Percentiles rank a stretch among this genome's conserved stretches.
Conservation (phyloP, 2,113 vertebrate species). For the Brienomyrus longianalis region DNA sequence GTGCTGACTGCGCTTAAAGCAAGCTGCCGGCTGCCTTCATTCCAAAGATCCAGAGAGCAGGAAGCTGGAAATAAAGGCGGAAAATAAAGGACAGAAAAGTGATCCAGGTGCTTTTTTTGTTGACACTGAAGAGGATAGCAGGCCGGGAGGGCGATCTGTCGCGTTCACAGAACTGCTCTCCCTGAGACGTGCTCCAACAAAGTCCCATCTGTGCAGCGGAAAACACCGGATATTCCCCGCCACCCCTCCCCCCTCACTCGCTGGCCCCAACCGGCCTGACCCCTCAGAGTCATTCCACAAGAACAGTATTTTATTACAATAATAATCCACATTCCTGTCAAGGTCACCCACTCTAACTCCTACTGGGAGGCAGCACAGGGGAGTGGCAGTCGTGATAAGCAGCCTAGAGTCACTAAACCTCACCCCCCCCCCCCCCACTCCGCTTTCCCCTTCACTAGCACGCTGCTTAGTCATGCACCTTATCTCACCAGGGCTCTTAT, state of each 20-base stretch:
- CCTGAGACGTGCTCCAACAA: constrained; percentile 6
- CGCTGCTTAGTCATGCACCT: constrained; percentile 50
- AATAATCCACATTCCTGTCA: constrained; percentile 64
- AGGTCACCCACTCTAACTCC: constrained; percentile 54
- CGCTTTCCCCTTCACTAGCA: constrained; percentile 15
- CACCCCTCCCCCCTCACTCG: background rate
- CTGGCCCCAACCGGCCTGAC: constrained; percentile 38
- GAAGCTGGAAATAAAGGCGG: background rate
- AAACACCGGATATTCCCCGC: constrained; percentile 8
- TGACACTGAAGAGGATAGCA: constrained; percentile 8
- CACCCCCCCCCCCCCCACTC: constrained; percentile 25
- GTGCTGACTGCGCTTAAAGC: background rate
- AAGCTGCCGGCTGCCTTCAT: background rate
- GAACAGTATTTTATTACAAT: constrained; percentile 62
- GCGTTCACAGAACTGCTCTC: constrained; percentile 1
- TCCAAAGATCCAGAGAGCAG: background rate
- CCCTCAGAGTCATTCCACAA: constrained; percentile 45
- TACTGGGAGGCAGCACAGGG: constrained; percentile 32
- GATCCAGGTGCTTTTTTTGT: background rate
- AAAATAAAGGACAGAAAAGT: background rate
- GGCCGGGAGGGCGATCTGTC: background rate
- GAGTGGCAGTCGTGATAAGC: constrained; percentile 61
- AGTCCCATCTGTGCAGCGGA: constrained; percentile 13
- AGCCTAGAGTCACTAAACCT: constrained; percentile 48
- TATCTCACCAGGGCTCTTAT: constrained; percentile 38